A percentile compares a stretch with the other conserved stretches of the same genome.
Conservation (phyloP, 2,888 invertebrate species). For the Cephus nigrinus region DNA sequence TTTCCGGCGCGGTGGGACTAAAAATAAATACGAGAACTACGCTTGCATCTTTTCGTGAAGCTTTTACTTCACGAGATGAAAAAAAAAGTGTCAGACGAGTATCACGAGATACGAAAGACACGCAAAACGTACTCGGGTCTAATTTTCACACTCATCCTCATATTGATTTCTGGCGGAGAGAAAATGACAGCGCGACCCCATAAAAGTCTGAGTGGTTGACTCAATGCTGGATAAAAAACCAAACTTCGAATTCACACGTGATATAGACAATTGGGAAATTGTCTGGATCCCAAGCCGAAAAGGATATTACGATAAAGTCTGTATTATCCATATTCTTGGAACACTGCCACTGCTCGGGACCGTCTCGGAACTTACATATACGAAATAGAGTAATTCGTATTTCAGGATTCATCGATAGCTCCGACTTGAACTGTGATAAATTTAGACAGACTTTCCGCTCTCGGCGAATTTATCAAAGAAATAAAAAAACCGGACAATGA, state of each 20-base stretch:
- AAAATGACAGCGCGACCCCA: neutral
- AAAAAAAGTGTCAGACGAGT: neutral
- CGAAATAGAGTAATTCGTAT: neutral
- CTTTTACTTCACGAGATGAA: neutral
- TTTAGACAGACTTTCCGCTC: neutral
- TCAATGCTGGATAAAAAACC: neutral
- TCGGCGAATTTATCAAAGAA: neutral
- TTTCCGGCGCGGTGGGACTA: constrained; percentile 22
- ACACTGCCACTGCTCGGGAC: neutral
- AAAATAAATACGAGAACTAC: constrained; percentile 25
- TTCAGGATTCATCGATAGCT: neutral
- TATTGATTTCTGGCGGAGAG: neutral
- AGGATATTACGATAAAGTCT: neutral
- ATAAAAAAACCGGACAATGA: neutral
- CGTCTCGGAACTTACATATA: neutral
- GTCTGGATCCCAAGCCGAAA: neutral
- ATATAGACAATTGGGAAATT: neutral
- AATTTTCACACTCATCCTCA: neutral
- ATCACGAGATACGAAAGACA: neutral
- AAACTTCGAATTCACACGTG: neutral
- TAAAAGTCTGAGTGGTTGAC: neutral
- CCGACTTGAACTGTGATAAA: neutral
- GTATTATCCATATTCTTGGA: neutral
- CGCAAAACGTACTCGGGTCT: neutral
- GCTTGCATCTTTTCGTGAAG: constrained; percentile 8